Evolutionary conservation across 2,797 vertebrate species (phyloP).

Genomic region (Salmo trutta): DNA sequence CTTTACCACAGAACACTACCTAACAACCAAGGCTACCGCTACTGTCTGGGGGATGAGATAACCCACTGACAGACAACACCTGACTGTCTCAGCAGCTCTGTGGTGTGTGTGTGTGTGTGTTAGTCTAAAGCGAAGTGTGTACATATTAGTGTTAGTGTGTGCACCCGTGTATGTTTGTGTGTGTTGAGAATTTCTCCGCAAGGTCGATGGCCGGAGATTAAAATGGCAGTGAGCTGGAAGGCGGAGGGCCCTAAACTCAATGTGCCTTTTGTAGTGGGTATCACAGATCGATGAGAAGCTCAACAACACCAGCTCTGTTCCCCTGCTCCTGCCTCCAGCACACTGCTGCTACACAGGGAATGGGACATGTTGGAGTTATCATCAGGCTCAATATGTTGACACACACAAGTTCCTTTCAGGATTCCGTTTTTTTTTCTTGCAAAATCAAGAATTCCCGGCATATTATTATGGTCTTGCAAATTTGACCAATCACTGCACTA

Average conservation of each 20-base stretch:
- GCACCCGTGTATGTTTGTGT: slow-evolving; percentile 17
- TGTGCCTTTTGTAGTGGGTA: not conserved
- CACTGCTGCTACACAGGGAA: slow-evolving; percentile 20
- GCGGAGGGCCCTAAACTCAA: slow-evolving; percentile 13
- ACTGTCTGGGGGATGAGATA: no score
- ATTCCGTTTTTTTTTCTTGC: no score
- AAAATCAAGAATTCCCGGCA: no score
- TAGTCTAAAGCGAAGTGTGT: no score
- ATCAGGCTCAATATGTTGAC: not conserved
- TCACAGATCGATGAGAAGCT: slow-evolving; percentile 5
- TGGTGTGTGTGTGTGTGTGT: not conserved
- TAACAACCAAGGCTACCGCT: not conserved
- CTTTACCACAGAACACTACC: not conserved
- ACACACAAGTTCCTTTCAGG: not conserved
- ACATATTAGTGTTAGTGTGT: not conserved
- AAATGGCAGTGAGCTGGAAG: slow-evolving; percentile 42
- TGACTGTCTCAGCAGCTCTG: not conserved
- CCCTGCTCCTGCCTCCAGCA: slow-evolving; percentile 30
- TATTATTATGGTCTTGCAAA: no score
- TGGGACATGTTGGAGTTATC: not conserved
- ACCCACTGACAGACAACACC: not conserved
- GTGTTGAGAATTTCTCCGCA: slow-evolving; percentile 41
- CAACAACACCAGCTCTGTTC: slow-evolving; percentile 12
- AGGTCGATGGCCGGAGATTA: slow-evolving; percentile 49
- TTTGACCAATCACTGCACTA: no score